phyloP scores from a whole-genome alignment of 2,888 invertebrate species.

The Melinaea menophilus region DNA sequence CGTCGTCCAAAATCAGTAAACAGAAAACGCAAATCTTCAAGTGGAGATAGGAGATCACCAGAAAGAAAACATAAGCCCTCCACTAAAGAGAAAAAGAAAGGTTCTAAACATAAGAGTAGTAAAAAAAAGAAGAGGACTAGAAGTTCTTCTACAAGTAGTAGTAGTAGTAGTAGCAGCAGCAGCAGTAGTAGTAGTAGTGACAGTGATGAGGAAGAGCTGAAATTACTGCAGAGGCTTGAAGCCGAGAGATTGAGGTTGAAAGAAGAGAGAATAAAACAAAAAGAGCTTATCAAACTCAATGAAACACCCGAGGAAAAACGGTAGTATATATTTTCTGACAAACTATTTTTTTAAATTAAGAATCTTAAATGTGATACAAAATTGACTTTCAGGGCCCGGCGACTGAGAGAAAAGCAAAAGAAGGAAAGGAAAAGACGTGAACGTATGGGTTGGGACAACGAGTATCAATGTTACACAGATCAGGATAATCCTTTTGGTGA shows the following conservation, averaged over 20 bases:
- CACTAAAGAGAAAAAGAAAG: constrained; percentile 42
- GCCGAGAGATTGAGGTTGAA: constrained; percentile 81
- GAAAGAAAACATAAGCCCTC: constrained; percentile 43
- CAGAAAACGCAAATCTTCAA: constrained; percentile 39
- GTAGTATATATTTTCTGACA: constrained; percentile 36
- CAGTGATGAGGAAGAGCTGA: constrained; percentile 75
- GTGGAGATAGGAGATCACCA: constrained; percentile 36
- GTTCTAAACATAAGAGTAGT: constrained; percentile 47
- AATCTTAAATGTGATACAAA: no score
- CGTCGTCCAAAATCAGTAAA: constrained; percentile 36
- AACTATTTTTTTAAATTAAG: not conserved
- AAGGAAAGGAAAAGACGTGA: constrained; percentile 93
- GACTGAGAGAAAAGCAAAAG: constrained; percentile 92
- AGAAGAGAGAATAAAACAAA: constrained; percentile 82
- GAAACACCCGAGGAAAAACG: constrained; percentile 98
- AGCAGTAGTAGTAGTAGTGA: constrained; percentile 64
- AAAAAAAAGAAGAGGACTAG: constrained; percentile 50
- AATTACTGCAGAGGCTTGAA: constrained; percentile 84
- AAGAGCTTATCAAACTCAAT: constrained; percentile 88
- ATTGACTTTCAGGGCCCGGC: constrained; percentile 68
- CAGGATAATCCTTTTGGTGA: constrained; percentile 99
- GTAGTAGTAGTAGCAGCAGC: constrained; percentile 35
- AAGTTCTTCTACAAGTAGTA: not conserved
- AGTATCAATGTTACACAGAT: constrained; percentile 97
- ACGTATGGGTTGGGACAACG: constrained; percentile 98